Evolutionary conservation across 2,888 invertebrate genomes (phyloP).

Genomic region (Ashinkailepas kermadecensis): DNA sequence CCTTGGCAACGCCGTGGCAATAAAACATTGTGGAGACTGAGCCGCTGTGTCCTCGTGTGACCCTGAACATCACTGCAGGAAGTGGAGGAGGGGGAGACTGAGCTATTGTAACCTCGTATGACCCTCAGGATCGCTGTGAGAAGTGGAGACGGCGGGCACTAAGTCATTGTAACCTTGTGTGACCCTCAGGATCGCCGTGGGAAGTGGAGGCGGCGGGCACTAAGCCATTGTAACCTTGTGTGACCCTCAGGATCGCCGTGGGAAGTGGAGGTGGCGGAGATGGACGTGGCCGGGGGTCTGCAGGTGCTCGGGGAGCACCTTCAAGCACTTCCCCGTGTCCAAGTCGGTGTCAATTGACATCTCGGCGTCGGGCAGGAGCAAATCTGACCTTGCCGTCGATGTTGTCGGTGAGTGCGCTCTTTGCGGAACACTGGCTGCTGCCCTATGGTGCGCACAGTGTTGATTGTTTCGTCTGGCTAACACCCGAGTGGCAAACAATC

Average conservation of each 20-base stretch:
- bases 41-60: no score
- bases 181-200: slow-evolving; percentile 95
- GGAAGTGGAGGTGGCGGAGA: slow-evolving; percentile 82
- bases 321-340: slow-evolving; percentile 82
- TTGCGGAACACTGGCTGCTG: no score
- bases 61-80: slow-evolving; percentile 83
- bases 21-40: slow-evolving; percentile 65
- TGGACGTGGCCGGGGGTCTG: slow-evolving; percentile 42
- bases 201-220: slow-evolving; percentile 82
- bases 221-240: no score
- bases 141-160: slow-evolving; percentile 81
- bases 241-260: slow-evolving; percentile 73
- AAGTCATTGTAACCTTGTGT: no score
- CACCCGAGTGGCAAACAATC: no score
- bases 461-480: no score
- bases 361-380: slow-evolving; percentile 56
- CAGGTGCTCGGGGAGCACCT: slow-evolving; percentile 66
- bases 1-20: slow-evolving; percentile 84
- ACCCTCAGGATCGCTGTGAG: slow-evolving; percentile 95
- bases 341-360: slow-evolving; percentile 83
- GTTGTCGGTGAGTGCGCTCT: slow-evolving; percentile 47
- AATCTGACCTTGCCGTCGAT: slow-evolving; percentile 51
- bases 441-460: no score
- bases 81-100: slow-evolving; percentile 66
- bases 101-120: no score